phyloP scores from a whole-genome alignment of 1,140 invertebrate species.

The Trichomalopsis sarcophagae region DNA sequence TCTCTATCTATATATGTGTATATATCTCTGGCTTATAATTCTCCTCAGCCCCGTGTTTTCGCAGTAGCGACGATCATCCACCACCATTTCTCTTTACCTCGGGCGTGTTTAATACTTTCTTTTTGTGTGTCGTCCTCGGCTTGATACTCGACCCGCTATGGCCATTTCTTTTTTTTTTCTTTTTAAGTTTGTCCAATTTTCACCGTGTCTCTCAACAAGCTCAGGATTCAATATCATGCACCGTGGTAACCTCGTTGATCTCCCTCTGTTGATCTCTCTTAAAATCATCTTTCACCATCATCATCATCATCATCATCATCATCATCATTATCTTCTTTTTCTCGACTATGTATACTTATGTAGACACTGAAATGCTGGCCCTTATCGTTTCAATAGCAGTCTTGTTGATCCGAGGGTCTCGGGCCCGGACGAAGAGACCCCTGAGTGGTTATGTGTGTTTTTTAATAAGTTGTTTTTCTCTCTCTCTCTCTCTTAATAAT shows the following conservation, averaged over 20 bases:
- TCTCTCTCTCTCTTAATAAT: conserved; percentile 33
- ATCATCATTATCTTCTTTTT: neutral
- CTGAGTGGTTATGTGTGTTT: neutral
- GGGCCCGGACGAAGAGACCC: conserved; percentile 36
- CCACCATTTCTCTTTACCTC: neutral
- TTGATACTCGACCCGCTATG: conserved; percentile 1
- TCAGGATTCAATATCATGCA: neutral
- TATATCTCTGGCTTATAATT: conserved; percentile 9
- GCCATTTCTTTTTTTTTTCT: neutral
- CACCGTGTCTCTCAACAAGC: neutral
- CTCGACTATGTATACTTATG: neutral
- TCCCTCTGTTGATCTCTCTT: neutral
- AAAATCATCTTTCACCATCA: neutral
- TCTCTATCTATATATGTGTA: conserved; percentile 18
- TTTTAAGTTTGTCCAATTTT: neutral
- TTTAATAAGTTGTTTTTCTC: conserved; percentile 22
- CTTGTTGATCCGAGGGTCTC: conserved; percentile 54
- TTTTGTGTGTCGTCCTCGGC: neutral
- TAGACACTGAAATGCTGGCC: conserved; percentile 50
- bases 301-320: no score
- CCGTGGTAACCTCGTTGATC: neutral
- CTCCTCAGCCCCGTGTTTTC: neutral
- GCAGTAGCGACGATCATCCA: neutral
- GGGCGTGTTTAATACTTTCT: conserved; percentile 40
- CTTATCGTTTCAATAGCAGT: conserved; percentile 54